Evolutionary conservation across 2,797 vertebrate species (phyloP).

Genomic region (Erethizon dorsatum): DNA sequence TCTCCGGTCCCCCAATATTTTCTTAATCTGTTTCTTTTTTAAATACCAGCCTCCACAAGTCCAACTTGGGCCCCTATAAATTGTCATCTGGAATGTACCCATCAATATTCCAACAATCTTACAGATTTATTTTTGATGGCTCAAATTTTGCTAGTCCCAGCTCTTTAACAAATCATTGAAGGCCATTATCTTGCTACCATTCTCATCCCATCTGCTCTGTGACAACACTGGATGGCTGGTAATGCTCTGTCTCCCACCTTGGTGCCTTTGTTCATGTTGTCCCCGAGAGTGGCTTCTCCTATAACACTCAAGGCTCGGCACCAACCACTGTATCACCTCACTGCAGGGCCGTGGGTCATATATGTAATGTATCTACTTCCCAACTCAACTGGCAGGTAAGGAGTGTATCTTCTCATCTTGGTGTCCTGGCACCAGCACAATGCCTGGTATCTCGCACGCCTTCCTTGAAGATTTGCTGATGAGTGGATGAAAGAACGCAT

Average conservation of each 20-base stretch:
- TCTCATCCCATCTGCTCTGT: not conserved
- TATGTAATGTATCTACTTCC: not conserved
- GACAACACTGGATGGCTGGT: not conserved
- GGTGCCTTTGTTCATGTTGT: not conserved
- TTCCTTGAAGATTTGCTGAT: not conserved
- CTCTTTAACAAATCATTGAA: not conserved
- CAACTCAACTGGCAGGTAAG: not conserved
- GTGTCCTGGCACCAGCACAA: not conserved
- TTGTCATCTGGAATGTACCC: not conserved
- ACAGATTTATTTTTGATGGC: not conserved
- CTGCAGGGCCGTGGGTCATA: not conserved
- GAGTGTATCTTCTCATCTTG: not conserved
- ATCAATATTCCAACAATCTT: not conserved
- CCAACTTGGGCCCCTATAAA: not conserved
- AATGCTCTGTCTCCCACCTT: not conserved
- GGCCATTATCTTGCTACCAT: not conserved
- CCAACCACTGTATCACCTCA: not conserved
- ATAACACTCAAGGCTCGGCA: not conserved
- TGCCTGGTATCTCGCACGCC: not conserved
- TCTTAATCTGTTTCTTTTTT: constrained; percentile 38
- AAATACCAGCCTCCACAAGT: not conserved
- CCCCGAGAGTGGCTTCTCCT: not conserved
- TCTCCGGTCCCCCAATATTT: not conserved
- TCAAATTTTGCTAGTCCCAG: not conserved
- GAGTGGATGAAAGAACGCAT: not conserved